Percentiles rank a stretch among this genome's conserved stretches.
Conservation (phyloP, 2,113 vertebrate genomes). For the Myotis davidii region DNA sequence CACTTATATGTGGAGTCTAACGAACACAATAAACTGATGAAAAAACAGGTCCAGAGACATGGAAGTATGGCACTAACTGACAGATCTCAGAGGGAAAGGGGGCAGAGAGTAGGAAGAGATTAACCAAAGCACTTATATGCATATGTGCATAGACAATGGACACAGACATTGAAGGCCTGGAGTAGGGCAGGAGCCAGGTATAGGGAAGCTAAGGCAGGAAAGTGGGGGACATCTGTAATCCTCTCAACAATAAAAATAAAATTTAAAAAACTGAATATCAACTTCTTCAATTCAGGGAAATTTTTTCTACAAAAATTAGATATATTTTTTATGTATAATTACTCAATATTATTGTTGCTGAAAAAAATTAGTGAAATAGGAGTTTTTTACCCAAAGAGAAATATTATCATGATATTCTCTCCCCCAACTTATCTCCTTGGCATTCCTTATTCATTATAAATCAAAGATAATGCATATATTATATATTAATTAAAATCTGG, state of each 20-base stretch:
- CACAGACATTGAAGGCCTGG: not conserved
- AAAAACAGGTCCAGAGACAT: not conserved
- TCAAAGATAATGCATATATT: not conserved
- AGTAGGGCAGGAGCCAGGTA: not conserved
- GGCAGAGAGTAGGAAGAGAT: not conserved
- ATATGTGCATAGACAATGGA: not conserved
- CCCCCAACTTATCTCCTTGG: not conserved
- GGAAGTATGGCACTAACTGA: not conserved
- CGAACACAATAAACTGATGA: not conserved
- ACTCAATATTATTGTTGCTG: not conserved
- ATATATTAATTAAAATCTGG: not conserved
- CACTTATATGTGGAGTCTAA: not conserved
- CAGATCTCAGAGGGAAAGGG: not conserved
- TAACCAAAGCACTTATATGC: not conserved
- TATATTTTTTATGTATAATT: not conserved
- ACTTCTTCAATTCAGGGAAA: conserved; percentile 6
- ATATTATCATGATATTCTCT: not conserved
- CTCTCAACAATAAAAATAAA: not conserved
- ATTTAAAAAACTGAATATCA: not conserved
- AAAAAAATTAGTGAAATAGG: not conserved
- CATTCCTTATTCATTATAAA: not conserved
- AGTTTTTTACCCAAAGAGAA: conserved; percentile 1
- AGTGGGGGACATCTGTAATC: not conserved
- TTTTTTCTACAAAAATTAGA: conserved; percentile 2
- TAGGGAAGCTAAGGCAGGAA: not conserved